Conservation (phyloP, 92 coral and sea anemone species). For the Parazoanthus darwini region DNA sequence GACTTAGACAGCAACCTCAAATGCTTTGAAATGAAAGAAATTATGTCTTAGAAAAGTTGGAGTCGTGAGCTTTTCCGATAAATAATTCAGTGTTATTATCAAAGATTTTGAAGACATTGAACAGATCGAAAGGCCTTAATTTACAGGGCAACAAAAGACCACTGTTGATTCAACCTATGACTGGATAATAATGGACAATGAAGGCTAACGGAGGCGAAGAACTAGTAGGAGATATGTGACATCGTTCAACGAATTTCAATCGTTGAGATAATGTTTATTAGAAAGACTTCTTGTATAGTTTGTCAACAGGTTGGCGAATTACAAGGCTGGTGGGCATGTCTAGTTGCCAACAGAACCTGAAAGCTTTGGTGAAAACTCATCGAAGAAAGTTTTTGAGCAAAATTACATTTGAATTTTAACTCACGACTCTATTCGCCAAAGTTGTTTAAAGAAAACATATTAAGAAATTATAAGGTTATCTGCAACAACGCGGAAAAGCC, state of each 20-base stretch:
- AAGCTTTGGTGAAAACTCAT: background rate
- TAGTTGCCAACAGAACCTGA: background rate
- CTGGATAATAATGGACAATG: background rate
- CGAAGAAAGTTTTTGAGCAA: background rate
- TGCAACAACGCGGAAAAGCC: background rate
- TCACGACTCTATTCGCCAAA: background rate
- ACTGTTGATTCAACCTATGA: background rate
- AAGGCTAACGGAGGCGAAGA: too few relatives aligned
- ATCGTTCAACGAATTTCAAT: background rate
- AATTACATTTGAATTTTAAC: background rate
- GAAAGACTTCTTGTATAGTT: background rate
- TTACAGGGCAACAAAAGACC: background rate
- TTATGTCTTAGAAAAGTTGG: background rate
- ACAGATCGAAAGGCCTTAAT: conserved; percentile 42
- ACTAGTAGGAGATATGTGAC: background rate
- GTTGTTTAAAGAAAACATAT: background rate
- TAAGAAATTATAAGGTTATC: background rate
- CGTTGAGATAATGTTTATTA: background rate
- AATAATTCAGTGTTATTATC: conserved; percentile 37
- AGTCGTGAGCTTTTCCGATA: background rate
- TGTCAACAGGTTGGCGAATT: background rate
- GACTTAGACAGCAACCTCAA: background rate
- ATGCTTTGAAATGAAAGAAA: background rate
- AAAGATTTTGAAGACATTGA: conserved; percentile 26
- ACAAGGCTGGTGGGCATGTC: background rate